Evolutionary conservation across 2,888 invertebrate genomes (phyloP), one percentile per base, ranked within the genome.

Genomic region (Sinhomidia bicolor): DNA sequence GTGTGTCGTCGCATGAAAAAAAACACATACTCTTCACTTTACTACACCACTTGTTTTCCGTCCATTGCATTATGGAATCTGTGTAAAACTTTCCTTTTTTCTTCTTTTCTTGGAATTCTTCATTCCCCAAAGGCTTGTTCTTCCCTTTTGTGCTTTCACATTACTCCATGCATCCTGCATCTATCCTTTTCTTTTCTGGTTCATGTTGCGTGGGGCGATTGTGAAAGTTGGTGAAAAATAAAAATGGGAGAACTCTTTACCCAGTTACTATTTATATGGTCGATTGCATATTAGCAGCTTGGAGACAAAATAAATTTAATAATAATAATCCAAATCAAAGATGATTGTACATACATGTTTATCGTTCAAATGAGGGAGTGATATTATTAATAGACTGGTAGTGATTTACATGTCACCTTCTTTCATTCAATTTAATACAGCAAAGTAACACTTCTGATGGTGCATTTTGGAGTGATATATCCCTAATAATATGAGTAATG

Each of bases 101-200:
- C 80, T 29, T 17, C 80, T 29, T 17, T 57, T 60, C 62, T 62
- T 65, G 26, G 80, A 14, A 47, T 80, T 82, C 47, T 82, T 20
- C 68, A 74, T 60, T 74, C 74, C 83, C 83, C 60, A 74, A 84
- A 84, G 83, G 60, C 60, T 74, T 74, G n/a, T 60, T 74, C 74
- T 60, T 71, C 74, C 57, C 83, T 84, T 74, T 71, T 41, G 60
- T 74, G 74, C 51, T 81, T 60, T 65, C 81, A 60, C 65, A 62
- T 82, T 47, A 10, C 10, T 29, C 14, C 36, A 5, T 36, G 36
- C 7, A 36, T 36, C 7, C 36, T n/a, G n/a, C 36, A 36, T 36
- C 36, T 44, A 44, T 62, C 80, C 57, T 23, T 32, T 65, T 80
- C 41, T 32, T 23, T 71, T n/a, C n/a, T n/a, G n/a, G 57, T 60